Conservation (phyloP, 2,113 vertebrate species). For the Chinchilla lanigera region DNA sequence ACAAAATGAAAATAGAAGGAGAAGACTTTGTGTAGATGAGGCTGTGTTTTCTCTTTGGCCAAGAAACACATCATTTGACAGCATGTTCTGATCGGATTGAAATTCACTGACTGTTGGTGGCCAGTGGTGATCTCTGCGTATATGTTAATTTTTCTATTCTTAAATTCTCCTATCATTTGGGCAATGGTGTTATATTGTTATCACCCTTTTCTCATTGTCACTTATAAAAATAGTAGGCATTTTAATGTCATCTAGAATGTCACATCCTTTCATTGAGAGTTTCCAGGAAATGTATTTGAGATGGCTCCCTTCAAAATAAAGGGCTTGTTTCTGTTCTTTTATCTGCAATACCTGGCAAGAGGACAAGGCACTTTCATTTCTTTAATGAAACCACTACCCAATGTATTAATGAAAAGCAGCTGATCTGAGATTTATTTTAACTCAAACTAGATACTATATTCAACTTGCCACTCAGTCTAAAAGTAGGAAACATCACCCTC, state of each 20-base stretch:
- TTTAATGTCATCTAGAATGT: not conserved
- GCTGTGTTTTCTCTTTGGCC: not conserved
- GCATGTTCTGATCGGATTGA: not conserved
- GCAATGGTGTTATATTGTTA: not conserved
- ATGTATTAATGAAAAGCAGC: not conserved
- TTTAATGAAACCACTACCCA: not conserved
- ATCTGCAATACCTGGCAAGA: not conserved
- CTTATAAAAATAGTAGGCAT: not conserved
- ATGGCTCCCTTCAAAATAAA: not conserved
- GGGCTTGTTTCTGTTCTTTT: not conserved
- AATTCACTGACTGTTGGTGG: not conserved
- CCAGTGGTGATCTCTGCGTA: not conserved
- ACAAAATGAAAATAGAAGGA: not conserved
- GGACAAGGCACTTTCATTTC: not conserved
- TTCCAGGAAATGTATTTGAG: not conserved
- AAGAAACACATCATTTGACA: not conserved
- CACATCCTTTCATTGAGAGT: not conserved
- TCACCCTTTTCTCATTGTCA: not conserved
- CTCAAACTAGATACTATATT: not conserved
- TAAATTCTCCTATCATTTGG: not conserved
- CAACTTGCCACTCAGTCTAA: not conserved
- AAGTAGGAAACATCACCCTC: not conserved
- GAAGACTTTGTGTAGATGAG: not conserved
- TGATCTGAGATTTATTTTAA: constrained; percentile 35
- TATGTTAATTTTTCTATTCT: not conserved